phyloP scores from a whole-genome alignment of 2,113 vertebrate species.

The Elephantulus edwardii region DNA sequence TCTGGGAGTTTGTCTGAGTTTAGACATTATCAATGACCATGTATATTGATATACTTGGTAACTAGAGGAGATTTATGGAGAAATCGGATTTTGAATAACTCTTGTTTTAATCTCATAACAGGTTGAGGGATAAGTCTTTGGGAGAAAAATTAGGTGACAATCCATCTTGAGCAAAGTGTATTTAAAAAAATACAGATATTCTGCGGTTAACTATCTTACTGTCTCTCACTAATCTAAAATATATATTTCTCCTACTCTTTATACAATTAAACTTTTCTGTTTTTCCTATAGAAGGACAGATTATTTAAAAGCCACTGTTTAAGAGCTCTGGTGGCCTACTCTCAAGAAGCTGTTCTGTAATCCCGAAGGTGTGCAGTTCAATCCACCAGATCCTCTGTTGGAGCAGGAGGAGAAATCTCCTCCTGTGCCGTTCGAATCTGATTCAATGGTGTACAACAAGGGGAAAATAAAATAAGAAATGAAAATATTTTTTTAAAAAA shows the following conservation, averaged over 20 bases:
- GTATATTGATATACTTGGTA: constrained; percentile 25
- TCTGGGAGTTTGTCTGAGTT: constrained; percentile 43
- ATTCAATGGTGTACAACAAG: no score
- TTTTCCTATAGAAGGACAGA: background rate
- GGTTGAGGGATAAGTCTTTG: background rate
- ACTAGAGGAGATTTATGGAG: constrained; percentile 3
- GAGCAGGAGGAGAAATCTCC: no score
- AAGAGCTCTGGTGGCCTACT: no score
- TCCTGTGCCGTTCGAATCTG: no score
- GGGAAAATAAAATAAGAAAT: no score
- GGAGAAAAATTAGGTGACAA: background rate
- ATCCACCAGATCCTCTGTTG: no score
- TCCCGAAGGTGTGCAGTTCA: no score
- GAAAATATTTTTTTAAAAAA: no score
- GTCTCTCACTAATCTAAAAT: no score
- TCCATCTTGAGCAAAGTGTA: background rate
- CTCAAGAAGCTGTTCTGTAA: no score
- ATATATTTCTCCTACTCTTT: background rate
- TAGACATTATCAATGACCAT: constrained; percentile 17
- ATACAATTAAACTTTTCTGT: background rate
- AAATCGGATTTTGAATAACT: constrained; percentile 13
- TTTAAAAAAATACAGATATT: background rate
- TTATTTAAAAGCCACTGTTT: background rate
- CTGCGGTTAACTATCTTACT: background rate
- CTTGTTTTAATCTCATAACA: constrained; percentile 38